phyloP scores from a whole-genome alignment of 1,140 invertebrate species.

The Platorchestia sp. region DNA sequence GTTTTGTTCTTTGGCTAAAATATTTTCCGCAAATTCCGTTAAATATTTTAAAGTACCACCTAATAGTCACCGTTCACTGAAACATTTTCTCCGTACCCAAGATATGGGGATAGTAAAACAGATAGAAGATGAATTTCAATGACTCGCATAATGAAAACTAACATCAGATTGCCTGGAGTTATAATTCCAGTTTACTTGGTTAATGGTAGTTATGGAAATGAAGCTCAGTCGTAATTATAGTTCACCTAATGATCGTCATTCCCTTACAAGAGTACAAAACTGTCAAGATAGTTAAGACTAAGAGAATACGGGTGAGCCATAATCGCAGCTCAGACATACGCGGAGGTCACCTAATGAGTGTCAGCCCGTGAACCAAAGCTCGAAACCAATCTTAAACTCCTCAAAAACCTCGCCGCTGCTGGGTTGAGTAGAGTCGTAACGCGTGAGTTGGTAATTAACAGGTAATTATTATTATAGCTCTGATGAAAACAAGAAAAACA shows the following conservation, averaged over 20 bases:
- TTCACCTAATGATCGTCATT: not conserved
- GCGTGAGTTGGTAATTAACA: not conserved
- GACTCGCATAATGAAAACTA: too few relatives aligned
- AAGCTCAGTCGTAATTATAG: not conserved
- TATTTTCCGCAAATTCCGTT: too few relatives aligned
- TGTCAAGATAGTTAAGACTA: too few relatives aligned
- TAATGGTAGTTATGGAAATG: not conserved
- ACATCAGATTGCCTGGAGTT: not conserved
- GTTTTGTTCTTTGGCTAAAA: too few relatives aligned
- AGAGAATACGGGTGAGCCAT: too few relatives aligned
- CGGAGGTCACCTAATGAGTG: not conserved
- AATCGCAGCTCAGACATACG: too few relatives aligned
- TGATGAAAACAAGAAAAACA: not conserved
- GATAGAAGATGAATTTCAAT: too few relatives aligned
- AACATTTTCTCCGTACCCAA: too few relatives aligned
- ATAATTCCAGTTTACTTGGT: not conserved
- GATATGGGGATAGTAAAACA: too few relatives aligned
- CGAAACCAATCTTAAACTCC: not conserved
- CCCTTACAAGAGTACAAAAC: too few relatives aligned
- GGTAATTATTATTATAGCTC: not conserved
- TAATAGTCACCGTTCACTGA: too few relatives aligned
- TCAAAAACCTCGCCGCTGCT: not conserved
- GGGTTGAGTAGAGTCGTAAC: not conserved
- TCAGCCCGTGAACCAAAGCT: not conserved
- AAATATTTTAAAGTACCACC: too few relatives aligned